Percentiles rank a stretch among this genome's conserved stretches.
Conservation (phyloP, 2,888 invertebrate genomes). For the Hirtodrosophila trivittata region DNA sequence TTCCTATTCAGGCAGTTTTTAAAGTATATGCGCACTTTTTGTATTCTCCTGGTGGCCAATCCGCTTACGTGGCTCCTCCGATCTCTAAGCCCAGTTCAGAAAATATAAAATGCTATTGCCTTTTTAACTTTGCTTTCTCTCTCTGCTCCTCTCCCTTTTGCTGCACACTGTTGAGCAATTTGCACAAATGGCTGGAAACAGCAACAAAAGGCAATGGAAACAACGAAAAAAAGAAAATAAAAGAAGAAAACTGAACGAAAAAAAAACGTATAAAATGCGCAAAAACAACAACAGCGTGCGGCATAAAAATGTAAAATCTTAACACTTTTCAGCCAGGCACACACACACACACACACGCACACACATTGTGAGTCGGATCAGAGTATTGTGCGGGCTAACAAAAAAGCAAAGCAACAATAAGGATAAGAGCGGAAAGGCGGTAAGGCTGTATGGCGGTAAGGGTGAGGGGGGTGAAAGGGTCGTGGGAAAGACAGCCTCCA, state of each 20-base stretch:
- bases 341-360: slow-evolving; percentile 12
- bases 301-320: slow-evolving; percentile 73
- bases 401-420: slow-evolving; percentile 54
- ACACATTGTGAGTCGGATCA: slow-evolving; percentile 39
- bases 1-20: background rate
- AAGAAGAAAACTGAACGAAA: slow-evolving; percentile 12
- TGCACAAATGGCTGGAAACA: slow-evolving; percentile 70
- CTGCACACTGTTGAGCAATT: slow-evolving; percentile 62
- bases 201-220: slow-evolving; percentile 49
- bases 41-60: slow-evolving; percentile 9
- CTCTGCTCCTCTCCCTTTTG: slow-evolving; percentile 16
- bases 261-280: slow-evolving; percentile 43
- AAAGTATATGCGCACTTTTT: slow-evolving; percentile 3
- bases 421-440: slow-evolving; percentile 35
- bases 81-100: slow-evolving; percentile 8
- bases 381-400: slow-evolving; percentile 56
- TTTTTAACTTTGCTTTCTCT: slow-evolving; percentile 18
- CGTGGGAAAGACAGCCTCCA: slow-evolving; percentile 42
- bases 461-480: slow-evolving; percentile 24
- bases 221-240: slow-evolving; percentile 20
- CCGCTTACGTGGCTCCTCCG: slow-evolving; percentile 1
- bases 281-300: slow-evolving; percentile 35
- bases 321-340: slow-evolving; percentile 62
- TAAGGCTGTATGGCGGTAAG: background rate
- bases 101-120: slow-evolving; percentile 27